phyloP scores from a whole-genome alignment of 1,140 invertebrate species.

The Atta colombica region DNA sequence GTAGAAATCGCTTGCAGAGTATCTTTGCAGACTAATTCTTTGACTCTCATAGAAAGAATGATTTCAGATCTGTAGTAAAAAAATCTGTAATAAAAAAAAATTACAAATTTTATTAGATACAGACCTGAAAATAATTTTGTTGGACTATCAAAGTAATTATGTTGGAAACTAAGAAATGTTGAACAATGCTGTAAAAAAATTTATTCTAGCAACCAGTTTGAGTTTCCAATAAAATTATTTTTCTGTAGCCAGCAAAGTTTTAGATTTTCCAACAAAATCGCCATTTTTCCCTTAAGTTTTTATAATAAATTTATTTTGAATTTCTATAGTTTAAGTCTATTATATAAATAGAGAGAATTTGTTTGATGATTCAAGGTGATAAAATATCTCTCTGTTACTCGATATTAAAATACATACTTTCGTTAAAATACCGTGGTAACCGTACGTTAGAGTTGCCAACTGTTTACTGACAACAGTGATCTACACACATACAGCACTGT shows the following conservation, averaged over 20 bases:
- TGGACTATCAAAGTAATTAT: too few species aligned
- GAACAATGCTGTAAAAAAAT: too few species aligned
- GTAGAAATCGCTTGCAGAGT: background rate
- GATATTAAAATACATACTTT: constrained; percentile 23
- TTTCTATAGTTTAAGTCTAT: background rate
- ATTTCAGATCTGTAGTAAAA: too few species aligned
- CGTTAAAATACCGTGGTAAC: constrained; percentile 1
- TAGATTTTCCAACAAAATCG: too few species aligned
- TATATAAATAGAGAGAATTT: background rate
- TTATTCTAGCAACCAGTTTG: too few species aligned
- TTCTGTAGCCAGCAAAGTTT: too few species aligned
- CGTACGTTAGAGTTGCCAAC: background rate
- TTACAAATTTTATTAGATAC: too few species aligned
- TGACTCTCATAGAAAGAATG: background rate
- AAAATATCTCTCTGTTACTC: background rate
- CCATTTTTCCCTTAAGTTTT: background rate
- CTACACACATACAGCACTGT: background rate
- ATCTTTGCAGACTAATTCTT: constrained; percentile 5
- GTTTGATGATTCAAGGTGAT: background rate
- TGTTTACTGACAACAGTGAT: background rate
- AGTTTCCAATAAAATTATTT: too few species aligned
- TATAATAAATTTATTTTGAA: background rate
- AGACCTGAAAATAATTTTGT: too few species aligned
- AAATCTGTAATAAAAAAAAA: too few species aligned
- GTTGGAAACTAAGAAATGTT: too few species aligned